Evolutionary conservation across 2,888 invertebrate genomes (phyloP).

Genomic region (Blastobasis adustella): DNA sequence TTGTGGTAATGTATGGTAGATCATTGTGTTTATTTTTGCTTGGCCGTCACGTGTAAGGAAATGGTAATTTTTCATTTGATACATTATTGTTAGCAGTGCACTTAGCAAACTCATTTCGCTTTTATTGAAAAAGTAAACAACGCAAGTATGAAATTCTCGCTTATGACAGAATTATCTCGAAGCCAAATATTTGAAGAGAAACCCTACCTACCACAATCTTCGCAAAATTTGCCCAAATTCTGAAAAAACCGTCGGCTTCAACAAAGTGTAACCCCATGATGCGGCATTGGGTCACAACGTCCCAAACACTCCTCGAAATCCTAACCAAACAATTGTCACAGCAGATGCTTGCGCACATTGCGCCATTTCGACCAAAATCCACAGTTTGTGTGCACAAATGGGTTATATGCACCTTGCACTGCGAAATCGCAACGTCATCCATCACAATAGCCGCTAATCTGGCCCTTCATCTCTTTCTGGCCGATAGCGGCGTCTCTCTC

Average conservation of each 20-base stretch:
- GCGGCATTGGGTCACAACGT: conserved; percentile 36
- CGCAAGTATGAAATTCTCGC: no score
- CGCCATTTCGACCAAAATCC: conserved; percentile 37
- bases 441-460: conserved; percentile 59
- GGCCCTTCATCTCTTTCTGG: conserved; percentile 31
- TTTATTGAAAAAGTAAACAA: no score
- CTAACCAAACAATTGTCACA: conserved; percentile 58
- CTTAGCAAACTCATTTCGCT: no score
- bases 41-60: no score
- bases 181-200: no score
- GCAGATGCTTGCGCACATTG: conserved; percentile 65
- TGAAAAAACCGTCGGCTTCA: conserved; percentile 29
- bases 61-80: no score
- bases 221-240: no score
- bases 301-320: conserved; percentile 30
- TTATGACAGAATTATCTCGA: no score
- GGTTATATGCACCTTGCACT: conserved; percentile 66
- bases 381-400: conserved; percentile 61
- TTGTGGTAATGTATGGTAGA: no score
- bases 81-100: no score
- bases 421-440: conserved; percentile 46
- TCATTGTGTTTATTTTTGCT: no score
- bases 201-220: background rate
- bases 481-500: conserved; percentile 28
- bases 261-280: conserved; percentile 50